Evolutionary conservation across 2,113 vertebrate genomes (phyloP).

Genomic region (Peromyscus polionotus): DNA sequence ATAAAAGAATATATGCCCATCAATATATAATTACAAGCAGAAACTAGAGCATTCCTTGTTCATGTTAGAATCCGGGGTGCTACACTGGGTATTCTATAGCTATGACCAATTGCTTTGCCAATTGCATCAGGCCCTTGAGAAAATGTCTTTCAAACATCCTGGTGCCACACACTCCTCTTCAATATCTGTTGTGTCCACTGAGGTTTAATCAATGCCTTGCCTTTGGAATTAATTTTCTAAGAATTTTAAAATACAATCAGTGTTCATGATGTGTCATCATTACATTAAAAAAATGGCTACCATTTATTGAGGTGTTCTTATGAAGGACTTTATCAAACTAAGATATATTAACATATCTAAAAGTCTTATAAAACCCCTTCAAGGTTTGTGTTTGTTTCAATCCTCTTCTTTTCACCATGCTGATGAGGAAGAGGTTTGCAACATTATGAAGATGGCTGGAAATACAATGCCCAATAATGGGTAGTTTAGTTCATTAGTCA

Average conservation of each 20-base stretch:
- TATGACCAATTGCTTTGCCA: conserved; percentile 42
- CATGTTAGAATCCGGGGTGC: background rate
- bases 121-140: background rate
- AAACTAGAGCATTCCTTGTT: background rate
- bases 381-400: background rate
- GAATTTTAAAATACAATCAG: conserved; percentile 13
- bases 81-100: background rate
- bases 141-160: conserved; percentile 47
- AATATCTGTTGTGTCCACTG: background rate
- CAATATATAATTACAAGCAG: background rate
- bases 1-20: background rate
- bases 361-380: background rate
- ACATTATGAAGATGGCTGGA: background rate
- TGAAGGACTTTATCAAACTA: background rate
- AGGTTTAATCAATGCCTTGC: background rate
- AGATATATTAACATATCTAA: background rate
- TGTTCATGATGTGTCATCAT: background rate
- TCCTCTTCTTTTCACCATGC: background rate
- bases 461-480: background rate
- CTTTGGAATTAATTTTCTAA: conserved; percentile 50
- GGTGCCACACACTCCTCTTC: background rate
- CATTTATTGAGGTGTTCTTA: background rate
- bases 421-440: background rate
- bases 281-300: background rate
- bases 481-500: background rate